These are phyloP conservation scores for Lycophotia porphyrea DNA, from an alignment of 2,888 invertebrate genomes.

Conservation along the genomic window DNA sequence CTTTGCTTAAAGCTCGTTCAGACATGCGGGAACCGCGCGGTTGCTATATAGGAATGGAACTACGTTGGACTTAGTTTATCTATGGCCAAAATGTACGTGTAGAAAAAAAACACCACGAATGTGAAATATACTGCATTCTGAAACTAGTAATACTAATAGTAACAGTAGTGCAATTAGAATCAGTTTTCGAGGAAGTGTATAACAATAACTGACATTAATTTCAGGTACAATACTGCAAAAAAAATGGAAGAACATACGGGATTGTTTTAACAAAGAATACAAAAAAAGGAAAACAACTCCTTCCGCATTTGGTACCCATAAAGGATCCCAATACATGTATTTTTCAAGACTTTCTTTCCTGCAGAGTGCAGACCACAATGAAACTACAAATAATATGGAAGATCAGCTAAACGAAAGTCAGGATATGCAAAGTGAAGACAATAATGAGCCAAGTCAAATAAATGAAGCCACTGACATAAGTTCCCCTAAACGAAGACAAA, in stretches of 20 bases:
- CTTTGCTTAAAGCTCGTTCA: too few relatives aligned
- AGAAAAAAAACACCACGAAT: too few relatives aligned
- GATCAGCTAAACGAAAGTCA: slow-evolving; percentile 55
- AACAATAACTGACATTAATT: slow-evolving; percentile 55
- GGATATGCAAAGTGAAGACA: slow-evolving; percentile 43
- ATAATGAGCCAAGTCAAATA: slow-evolving; percentile 51
- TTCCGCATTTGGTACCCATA: slow-evolving; percentile 59
- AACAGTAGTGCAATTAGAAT: slow-evolving; percentile 35
- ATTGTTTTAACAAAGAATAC: slow-evolving; percentile 63
- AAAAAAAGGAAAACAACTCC: slow-evolving; percentile 63
- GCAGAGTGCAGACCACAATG: slow-evolving; percentile 63
- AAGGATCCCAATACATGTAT: slow-evolving; percentile 66
- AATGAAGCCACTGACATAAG: slow-evolving; percentile 61
- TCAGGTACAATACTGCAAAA: slow-evolving; percentile 62
- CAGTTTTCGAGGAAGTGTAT: background rate
- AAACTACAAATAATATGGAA: slow-evolving; percentile 60
- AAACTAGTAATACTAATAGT: too few relatives aligned
- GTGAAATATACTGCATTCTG: slow-evolving; percentile 33
- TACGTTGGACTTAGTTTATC: too few relatives aligned
- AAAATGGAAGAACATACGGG: slow-evolving; percentile 68
- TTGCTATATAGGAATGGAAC: too few relatives aligned
- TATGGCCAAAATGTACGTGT: too few relatives aligned
- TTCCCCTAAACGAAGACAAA: slow-evolving; percentile 63
- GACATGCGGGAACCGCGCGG: too few relatives aligned
- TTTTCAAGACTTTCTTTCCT: slow-evolving; percentile 68